Percentiles rank a stretch among this genome's conserved stretches.
These are phyloP conservation scores for Gobiocypris rarus DNA, from an alignment of 2,113 vertebrate species.

Conservation along the genomic window DNA sequence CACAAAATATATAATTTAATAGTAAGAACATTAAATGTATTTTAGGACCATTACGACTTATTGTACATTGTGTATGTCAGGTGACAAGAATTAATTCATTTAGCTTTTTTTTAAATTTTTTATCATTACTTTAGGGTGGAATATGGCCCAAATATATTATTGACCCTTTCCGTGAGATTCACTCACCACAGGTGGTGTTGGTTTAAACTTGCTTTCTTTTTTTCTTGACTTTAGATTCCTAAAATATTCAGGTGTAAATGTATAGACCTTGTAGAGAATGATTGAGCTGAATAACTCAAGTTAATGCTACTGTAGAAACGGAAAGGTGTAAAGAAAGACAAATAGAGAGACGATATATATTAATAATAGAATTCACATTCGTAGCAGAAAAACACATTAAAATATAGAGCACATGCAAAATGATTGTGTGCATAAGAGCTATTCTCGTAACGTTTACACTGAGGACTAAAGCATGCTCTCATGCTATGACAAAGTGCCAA, in stretches of 20 bases:
- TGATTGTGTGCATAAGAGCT: neutral
- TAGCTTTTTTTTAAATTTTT: too few species aligned
- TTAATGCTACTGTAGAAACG: neutral
- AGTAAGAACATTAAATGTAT: neutral
- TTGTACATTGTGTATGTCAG: neutral
- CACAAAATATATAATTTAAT: neutral
- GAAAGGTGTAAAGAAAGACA: neutral
- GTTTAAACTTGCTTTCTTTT: neutral
- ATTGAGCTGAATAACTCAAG: neutral
- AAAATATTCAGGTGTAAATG: neutral
- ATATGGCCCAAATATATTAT: neutral
- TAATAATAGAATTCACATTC: slow-evolving; percentile 15
- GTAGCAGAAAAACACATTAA: slow-evolving; percentile 16
- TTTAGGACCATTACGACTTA: neutral
- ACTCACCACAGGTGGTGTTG: neutral
- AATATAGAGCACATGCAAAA: slow-evolving; percentile 31
- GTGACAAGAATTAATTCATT: neutral
- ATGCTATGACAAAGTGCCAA: slow-evolving; percentile 57
- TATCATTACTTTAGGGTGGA: neutral
- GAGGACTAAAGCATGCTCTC: slow-evolving; percentile 46
- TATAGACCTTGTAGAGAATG: neutral
- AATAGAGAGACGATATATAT: neutral
- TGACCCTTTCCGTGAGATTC: neutral
- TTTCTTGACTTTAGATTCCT: neutral
- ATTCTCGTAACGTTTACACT: slow-evolving; percentile 59